These are phyloP conservation scores for Pangasius mekongensis DNA, from an alignment of 2,797 vertebrate genomes.

Conservation along the genomic window DNA sequence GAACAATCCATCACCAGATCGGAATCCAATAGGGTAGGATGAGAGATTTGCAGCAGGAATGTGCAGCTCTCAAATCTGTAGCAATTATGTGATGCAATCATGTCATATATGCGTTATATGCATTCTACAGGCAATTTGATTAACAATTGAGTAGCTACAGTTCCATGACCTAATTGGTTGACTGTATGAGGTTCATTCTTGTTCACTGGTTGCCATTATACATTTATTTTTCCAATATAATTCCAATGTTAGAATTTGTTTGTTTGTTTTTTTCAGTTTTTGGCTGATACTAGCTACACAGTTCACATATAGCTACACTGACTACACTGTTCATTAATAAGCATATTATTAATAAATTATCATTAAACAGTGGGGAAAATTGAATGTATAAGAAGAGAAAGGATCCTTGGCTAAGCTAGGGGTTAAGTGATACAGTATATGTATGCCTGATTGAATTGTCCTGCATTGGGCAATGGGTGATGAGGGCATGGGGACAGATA, in stretches of 20 bases:
- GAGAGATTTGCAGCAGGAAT: no score
- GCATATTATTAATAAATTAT: no score
- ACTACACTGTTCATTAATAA: background rate
- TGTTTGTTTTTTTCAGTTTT: background rate
- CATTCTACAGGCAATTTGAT: no score
- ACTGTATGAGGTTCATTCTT: background rate
- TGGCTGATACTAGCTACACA: background rate
- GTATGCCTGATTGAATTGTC: constrained; percentile 56
- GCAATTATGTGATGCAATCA: no score
- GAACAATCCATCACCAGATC: no score
- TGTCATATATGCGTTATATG: no score
- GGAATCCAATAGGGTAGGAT: no score
- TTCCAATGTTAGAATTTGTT: background rate
- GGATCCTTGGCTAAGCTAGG: no score
- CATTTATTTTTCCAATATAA: background rate
- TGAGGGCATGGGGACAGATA: constrained; percentile 44
- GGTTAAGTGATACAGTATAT: background rate
- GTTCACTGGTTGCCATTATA: background rate
- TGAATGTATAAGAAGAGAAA: background rate
- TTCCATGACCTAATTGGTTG: background rate
- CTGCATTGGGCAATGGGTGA: constrained; percentile 41
- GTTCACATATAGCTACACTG: background rate
- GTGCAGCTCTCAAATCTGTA: no score
- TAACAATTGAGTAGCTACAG: background rate
- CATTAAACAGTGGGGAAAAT: background rate